phyloP scores from a whole-genome alignment of 2,113 vertebrate genomes.

The Pelecanoides urinatrix region DNA sequence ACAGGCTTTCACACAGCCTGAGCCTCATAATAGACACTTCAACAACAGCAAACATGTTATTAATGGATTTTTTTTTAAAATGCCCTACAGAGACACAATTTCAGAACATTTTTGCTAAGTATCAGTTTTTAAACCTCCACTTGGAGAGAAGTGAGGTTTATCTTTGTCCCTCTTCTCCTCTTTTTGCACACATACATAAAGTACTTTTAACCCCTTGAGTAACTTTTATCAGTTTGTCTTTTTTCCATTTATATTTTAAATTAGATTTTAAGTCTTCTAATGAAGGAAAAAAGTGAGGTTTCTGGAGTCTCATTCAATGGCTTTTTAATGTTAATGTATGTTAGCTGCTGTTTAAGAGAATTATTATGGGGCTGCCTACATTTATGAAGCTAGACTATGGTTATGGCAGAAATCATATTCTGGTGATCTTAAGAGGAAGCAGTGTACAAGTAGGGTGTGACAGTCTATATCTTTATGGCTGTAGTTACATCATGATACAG shows the following conservation, averaged over 20 bases:
- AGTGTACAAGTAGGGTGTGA: background rate
- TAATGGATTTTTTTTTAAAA: conserved; percentile 46
- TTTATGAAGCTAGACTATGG: background rate
- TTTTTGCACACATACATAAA: background rate
- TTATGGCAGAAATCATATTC: background rate
- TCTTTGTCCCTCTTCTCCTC: background rate
- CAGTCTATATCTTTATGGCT: background rate
- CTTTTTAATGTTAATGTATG: background rate
- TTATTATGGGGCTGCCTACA: background rate
- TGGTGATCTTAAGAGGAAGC: background rate
- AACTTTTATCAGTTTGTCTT: background rate
- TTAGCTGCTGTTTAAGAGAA: background rate
- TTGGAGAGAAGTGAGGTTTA: background rate
- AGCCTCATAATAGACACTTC: conserved; percentile 51
- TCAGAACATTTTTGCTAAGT: conserved; percentile 53
- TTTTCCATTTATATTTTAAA: background rate
- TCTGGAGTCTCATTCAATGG: background rate
- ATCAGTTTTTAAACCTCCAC: conserved; percentile 24
- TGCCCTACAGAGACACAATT: conserved; percentile 54
- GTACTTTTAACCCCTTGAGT: conserved; percentile 10
- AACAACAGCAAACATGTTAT: conserved; percentile 58
- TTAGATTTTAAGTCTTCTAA: background rate
- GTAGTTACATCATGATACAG: background rate
- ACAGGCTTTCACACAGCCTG: conserved; percentile 59
- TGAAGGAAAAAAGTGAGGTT: background rate